Conservation (phyloP, 1,140 invertebrate genomes). For the Anthonomus grandis region DNA sequence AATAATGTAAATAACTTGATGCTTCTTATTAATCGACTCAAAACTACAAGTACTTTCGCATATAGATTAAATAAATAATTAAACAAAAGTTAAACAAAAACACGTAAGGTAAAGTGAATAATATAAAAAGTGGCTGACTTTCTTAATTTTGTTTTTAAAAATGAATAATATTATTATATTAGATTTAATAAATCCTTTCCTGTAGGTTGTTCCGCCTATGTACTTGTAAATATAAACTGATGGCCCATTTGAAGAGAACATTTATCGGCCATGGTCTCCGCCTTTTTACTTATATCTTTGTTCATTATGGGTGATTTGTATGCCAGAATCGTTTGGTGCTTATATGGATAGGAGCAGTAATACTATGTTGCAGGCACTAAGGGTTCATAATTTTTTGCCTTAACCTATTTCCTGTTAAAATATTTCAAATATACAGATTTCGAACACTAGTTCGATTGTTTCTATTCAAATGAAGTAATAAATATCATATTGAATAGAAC, state of each 20-base stretch:
- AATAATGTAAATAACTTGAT: too few relatives aligned
- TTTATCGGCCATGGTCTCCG: slow-evolving; percentile 33
- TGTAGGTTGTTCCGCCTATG: too few relatives aligned
- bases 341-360: slow-evolving; percentile 44
- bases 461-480: slow-evolving; percentile 42
- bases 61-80: too few relatives aligned
- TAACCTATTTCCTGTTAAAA: slow-evolving; percentile 42
- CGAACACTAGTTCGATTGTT: slow-evolving; percentile 40
- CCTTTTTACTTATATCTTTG: slow-evolving; percentile 43
- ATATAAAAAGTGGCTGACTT: too few relatives aligned
- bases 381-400: slow-evolving; percentile 37
- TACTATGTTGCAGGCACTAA: too few relatives aligned
- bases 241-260: slow-evolving; percentile 23
- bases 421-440: slow-evolving; percentile 41
- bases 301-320: slow-evolving; percentile 44
- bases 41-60: too few relatives aligned
- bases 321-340: slow-evolving; percentile 41
- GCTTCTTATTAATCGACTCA: too few relatives aligned
- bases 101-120: too few relatives aligned
- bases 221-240: slow-evolving; percentile 16
- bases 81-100: too few relatives aligned
- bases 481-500: slow-evolving; percentile 37
- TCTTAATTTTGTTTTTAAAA: too few relatives aligned
- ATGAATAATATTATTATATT: too few relatives aligned
- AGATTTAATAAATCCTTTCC: too few relatives aligned